phyloP scores from a whole-genome alignment of 2,113 vertebrate species.

The Neodontobutis hainanensis region DNA sequence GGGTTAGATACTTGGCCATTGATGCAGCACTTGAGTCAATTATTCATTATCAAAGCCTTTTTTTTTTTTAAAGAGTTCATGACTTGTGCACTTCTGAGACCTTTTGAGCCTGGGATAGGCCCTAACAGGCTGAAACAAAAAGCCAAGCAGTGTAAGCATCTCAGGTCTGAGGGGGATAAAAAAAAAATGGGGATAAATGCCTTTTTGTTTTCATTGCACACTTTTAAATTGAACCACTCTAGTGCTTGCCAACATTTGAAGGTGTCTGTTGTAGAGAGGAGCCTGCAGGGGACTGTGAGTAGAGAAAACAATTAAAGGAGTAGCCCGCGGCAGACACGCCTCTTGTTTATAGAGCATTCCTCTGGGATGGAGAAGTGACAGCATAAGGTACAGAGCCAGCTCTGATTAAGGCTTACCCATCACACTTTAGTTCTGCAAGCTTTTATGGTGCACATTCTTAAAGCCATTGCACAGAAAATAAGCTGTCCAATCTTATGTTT shows the following conservation, averaged over 20 bases:
- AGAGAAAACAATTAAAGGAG: slow-evolving; percentile 74
- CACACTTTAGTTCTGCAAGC: slow-evolving; percentile 3
- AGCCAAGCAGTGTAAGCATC: slow-evolving; percentile 42
- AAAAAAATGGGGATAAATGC: slow-evolving; percentile 41
- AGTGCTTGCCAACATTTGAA: slow-evolving; percentile 60
- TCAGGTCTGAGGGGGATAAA: slow-evolving; percentile 25
- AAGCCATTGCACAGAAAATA: not conserved
- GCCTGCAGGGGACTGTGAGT: slow-evolving; percentile 53
- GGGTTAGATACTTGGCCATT: slow-evolving; percentile 8
- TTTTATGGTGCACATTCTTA: not conserved
- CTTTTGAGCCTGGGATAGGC: slow-evolving; percentile 27
- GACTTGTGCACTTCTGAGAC: slow-evolving; percentile 18
- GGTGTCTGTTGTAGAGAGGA: slow-evolving; percentile 48
- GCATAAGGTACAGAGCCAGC: slow-evolving; percentile 45
- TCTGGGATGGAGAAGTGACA: slow-evolving; percentile 64
- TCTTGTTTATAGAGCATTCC: slow-evolving; percentile 72
- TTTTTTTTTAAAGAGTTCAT: slow-evolving; percentile 22
- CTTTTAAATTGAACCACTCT: slow-evolving; percentile 65
- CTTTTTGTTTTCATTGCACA: slow-evolving; percentile 44
- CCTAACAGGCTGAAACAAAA: slow-evolving; percentile 46
- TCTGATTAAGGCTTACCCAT: slow-evolving; percentile 40
- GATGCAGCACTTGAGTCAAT: not conserved
- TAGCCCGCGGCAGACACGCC: slow-evolving; percentile 61
- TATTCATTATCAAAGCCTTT: not conserved
- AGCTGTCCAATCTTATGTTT: not conserved